phyloP scores from a whole-genome alignment of 2,797 vertebrate genomes.

The Brachyalestes nurse region DNA sequence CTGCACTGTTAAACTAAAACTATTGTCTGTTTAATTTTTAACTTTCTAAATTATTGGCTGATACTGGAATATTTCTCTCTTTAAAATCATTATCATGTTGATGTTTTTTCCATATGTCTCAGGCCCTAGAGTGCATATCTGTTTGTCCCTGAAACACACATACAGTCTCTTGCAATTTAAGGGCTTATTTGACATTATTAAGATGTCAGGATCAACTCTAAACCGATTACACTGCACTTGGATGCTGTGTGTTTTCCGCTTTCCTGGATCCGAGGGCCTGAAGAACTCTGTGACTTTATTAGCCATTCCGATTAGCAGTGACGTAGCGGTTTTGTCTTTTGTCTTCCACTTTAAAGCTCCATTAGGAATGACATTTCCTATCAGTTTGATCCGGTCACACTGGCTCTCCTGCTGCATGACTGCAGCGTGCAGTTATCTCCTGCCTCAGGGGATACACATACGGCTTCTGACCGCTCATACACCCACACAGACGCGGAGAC shows the following conservation, averaged over 20 bases:
- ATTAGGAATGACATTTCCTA: slow-evolving; percentile 46
- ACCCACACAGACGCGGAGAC: slow-evolving; percentile 15
- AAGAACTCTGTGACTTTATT: slow-evolving; percentile 8
- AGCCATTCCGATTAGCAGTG: neutral
- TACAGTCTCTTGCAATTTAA: neutral
- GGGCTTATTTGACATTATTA: neutral
- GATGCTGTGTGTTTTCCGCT: slow-evolving; percentile 1
- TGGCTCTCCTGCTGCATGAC: slow-evolving; percentile 30
- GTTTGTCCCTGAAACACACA: neutral
- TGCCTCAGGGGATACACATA: slow-evolving; percentile 42
- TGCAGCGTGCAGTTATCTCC: slow-evolving; percentile 31
- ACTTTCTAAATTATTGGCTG: too few species aligned
- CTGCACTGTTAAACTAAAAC: too few species aligned
- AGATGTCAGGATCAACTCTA: neutral
- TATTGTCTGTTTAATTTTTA: too few species aligned
- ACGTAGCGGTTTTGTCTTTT: slow-evolving; percentile 28
- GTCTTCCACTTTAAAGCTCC: slow-evolving; percentile 39
- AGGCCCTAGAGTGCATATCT: neutral
- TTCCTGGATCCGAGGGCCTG: neutral
- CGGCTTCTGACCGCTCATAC: slow-evolving; percentile 42
- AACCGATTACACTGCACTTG: neutral
- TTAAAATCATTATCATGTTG: neutral
- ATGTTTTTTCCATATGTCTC: neutral
- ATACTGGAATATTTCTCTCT: neutral
- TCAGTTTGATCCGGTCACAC: slow-evolving; percentile 36